Base-by-base conservation (phyloP, 2,113 vertebrate species). In the Nansenia antarctica region DNA sequence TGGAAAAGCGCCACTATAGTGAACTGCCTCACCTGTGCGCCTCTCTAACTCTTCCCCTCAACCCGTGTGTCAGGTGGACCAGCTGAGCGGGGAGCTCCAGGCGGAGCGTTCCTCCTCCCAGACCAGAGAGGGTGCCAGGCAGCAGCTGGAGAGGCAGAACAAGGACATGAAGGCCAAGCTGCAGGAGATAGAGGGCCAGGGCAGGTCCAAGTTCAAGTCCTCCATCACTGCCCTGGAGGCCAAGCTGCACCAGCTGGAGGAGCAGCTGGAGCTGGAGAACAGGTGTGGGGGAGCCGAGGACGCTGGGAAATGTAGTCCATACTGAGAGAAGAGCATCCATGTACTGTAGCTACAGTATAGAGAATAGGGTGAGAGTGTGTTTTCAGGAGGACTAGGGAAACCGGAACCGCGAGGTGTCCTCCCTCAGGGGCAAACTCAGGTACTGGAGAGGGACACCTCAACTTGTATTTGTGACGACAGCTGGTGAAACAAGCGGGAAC, bases 141-240 rank as follows among this genome's bases (percentile, higher is more conserved):
- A 96, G 90, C 96, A 95, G 87, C 90, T 98, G 32, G 97, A 98
- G 86, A 91, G 92, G 32, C 96, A 96, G 82, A 96, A 94, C 91
- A 94, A 96, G 57, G 95, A 98, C 72, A 93, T 98, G 35, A 93
- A 89, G 83, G 88, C 90, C 70, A 97, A 96, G 64, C 85, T 98
- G 79, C 94, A 95, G 84, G 96, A 98, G 85, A 88, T 92, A 71
- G 96, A 97, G 65, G 91, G 89, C 2, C 89, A 94, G 0, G 90
- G 94, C 60, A 95, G 93, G 72, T 91, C 93, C 88, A 97, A 95
- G 73, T 94, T 96, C 88, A 98, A 96, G 80, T 73, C 94, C 72
- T 92, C 92, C 47, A 88, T 96, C 15, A 42, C 92, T 0, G 77
- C 93, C 1, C 82, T 98, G 68, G 97, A 98, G 79, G 88, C 90